phyloP scores from a whole-genome alignment of 2,113 vertebrate species.

The Lagopus leucura region DNA sequence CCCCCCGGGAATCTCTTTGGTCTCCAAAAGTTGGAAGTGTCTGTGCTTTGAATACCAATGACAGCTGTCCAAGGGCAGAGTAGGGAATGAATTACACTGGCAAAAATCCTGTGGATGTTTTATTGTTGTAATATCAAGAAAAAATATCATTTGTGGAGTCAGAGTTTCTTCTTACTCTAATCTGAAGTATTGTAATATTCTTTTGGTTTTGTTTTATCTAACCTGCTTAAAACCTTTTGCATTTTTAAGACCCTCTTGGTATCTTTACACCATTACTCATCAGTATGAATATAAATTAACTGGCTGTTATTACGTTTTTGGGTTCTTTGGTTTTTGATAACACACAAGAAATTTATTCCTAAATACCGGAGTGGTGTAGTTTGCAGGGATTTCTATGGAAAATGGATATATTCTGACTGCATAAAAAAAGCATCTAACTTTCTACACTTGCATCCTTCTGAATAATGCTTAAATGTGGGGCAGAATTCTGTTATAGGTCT shows the following conservation, averaged over 20 bases:
- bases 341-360: neutral
- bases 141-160: neutral
- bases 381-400: neutral
- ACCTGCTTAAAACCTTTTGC: neutral
- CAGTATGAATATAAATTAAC: neutral
- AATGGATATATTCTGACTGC: neutral
- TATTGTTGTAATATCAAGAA: neutral
- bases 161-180: neutral
- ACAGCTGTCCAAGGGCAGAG: neutral
- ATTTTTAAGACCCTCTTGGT: neutral
- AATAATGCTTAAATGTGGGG: neutral
- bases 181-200: neutral
- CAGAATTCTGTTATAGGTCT: neutral
- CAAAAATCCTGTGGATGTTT: neutral
- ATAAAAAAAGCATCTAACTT: rapidly evolving
- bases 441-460: neutral
- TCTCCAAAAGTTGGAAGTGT: neutral
- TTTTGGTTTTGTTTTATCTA: neutral
- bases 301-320: no score
- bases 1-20: rapidly evolving
- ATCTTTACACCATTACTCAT: neutral
- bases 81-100: neutral
- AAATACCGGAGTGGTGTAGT: neutral
- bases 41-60: neutral
- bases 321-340: neutral